Conservation (phyloP, 53 echinoderm and acorn worm species). For the Mesocentrotus franciscanus region DNA sequence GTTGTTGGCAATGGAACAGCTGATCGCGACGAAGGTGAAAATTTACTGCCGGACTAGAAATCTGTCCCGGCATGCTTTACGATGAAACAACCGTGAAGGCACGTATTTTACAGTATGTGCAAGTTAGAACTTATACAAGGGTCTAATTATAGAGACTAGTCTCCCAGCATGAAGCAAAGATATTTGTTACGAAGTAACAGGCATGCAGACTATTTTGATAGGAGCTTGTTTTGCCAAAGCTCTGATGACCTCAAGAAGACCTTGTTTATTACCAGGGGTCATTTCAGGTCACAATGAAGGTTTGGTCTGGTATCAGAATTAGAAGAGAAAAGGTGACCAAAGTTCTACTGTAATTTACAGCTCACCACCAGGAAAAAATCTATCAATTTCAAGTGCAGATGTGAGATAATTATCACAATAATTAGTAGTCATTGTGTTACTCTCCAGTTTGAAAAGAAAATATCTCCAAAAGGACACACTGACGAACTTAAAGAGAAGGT, state of each 20-base stretch:
- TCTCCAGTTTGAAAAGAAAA: background rate
- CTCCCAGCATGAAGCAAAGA: constrained; percentile 15
- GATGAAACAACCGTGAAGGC: too few relatives aligned
- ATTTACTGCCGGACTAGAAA: too few relatives aligned
- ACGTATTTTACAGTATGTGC: background rate
- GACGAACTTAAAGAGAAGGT: too few relatives aligned
- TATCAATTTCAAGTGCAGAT: background rate
- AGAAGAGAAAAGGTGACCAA: background rate
- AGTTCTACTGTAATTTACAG: background rate
- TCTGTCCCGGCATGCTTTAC: too few relatives aligned
- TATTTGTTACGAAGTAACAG: constrained; percentile 54
- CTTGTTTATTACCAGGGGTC: constrained; percentile 64
- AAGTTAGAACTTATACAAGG: background rate
- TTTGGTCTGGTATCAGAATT: background rate
- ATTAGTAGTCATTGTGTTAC: background rate
- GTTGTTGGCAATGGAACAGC: too few relatives aligned
- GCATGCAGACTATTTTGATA: constrained; percentile 65
- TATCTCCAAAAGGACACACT: too few relatives aligned
- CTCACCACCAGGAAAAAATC: background rate
- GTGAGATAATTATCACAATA: background rate
- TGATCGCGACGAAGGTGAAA: too few relatives aligned
- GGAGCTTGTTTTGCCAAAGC: constrained; percentile 51
- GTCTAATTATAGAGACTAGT: background rate
- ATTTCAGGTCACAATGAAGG: constrained; percentile 39
- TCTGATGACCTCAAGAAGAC: constrained; percentile 36